A percentile compares a stretch with the other conserved stretches of the same genome.
These are phyloP conservation scores for Melieria omissa DNA, from an alignment of 2,888 invertebrate species.

Conservation along the genomic window DNA sequence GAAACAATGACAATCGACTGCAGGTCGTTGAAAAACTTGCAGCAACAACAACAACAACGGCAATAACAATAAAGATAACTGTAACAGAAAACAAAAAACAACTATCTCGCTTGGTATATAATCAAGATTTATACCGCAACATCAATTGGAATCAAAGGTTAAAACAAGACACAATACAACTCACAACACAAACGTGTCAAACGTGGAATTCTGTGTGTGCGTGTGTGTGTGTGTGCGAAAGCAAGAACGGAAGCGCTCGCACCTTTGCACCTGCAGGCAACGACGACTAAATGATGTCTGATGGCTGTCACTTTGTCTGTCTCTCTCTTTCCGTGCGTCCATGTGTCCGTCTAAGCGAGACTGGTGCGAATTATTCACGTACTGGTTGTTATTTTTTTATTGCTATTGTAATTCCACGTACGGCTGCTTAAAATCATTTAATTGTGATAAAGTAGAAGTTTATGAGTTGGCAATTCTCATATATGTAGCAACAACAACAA, in stretches of 20 bases:
- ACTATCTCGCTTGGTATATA: conserved; percentile 6
- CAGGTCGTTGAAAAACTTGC: not conserved
- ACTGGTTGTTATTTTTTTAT: too few species aligned
- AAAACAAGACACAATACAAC: conserved; percentile 3
- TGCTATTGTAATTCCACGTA: conserved; percentile 34
- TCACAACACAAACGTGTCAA: not conserved
- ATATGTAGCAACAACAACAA: not conserved
- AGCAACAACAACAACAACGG: not conserved
- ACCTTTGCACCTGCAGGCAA: not conserved
- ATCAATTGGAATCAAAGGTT: conserved; percentile 24
- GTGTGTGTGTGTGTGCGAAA: not conserved
- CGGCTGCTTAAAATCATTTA: conserved; percentile 47
- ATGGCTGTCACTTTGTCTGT: too few species aligned
- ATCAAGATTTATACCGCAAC: conserved; percentile 29
- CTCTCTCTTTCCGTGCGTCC: too few species aligned
- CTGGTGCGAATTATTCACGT: too few species aligned
- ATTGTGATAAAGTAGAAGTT: conserved; percentile 48
- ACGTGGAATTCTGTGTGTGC: not conserved
- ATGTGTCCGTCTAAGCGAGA: too few species aligned
- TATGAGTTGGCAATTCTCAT: conserved; percentile 45
- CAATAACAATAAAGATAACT: too few species aligned
- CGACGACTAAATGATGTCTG: not conserved
- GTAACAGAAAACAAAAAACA: not conserved
- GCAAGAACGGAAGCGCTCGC: not conserved
- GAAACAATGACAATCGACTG: too few species aligned